These are phyloP conservation scores for Sebastes reedi DNA, from an alignment of 2,797 vertebrate species.

Conservation along the genomic window DNA sequence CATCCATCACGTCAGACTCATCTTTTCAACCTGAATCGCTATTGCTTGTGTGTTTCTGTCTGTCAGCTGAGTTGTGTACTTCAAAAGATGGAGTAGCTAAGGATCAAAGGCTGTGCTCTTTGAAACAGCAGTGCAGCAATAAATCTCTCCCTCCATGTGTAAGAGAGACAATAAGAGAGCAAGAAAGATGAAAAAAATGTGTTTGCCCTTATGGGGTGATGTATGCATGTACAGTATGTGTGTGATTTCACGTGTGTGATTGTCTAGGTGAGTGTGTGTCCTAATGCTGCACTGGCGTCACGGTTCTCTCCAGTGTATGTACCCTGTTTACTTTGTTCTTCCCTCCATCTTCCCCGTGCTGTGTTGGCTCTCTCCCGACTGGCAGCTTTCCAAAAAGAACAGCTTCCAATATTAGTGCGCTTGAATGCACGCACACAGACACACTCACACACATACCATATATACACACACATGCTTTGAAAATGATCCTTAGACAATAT, in stretches of 20 bases:
- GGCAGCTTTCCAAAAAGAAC: constrained; percentile 62
- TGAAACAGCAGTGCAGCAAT: constrained; percentile 23
- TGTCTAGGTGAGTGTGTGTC: constrained; percentile 20
- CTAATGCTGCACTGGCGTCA: constrained; percentile 37
- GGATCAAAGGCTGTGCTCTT: constrained; percentile 45
- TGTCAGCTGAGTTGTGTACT: constrained; percentile 26
- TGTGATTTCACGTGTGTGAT: constrained; percentile 1
- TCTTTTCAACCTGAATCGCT: constrained; percentile 13
- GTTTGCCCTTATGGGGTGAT: neutral
- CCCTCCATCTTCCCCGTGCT: constrained; percentile 53
- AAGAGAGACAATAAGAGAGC: constrained; percentile 18
- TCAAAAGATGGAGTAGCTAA: constrained; percentile 36
- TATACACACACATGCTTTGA: constrained; percentile 26
- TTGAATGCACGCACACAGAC: constrained; percentile 32
- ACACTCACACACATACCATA: constrained; percentile 1
- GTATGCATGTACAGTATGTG: neutral
- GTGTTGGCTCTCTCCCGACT: constrained; percentile 57
- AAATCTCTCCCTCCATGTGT: constrained; percentile 9
- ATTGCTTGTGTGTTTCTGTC: constrained; percentile 26
- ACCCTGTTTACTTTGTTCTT: constrained; percentile 70
- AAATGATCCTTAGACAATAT: constrained; percentile 71
- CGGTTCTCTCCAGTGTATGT: constrained; percentile 48
- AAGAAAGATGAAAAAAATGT: neutral
- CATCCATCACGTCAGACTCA: constrained; percentile 24
- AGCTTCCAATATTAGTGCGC: constrained; percentile 63